Conservation (phyloP, 2,888 invertebrate genomes). For the Folsomia candida region DNA sequence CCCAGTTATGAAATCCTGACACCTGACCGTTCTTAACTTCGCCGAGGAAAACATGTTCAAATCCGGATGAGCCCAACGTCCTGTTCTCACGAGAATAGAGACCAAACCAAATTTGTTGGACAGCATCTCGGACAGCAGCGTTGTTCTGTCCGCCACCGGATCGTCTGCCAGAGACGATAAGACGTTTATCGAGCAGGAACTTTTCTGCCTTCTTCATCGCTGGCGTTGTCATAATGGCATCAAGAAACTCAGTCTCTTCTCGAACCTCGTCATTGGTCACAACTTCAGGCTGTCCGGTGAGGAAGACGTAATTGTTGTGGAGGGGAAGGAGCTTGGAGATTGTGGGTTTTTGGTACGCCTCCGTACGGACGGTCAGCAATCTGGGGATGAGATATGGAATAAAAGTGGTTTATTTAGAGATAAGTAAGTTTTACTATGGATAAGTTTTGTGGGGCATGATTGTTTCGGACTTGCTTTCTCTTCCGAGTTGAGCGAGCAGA, state of each 20-base stretch:
- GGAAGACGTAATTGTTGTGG: constrained; percentile 81
- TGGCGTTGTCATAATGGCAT: constrained; percentile 70
- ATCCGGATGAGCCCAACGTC: constrained; percentile 80
- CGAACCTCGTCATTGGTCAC: constrained; percentile 68
- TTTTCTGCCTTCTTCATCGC: constrained; percentile 70
- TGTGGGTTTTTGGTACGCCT: constrained; percentile 67
- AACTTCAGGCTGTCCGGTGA: constrained; percentile 70
- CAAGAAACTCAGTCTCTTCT: constrained; percentile 77
- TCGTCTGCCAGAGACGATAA: constrained; percentile 30
- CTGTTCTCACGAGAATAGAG: constrained; percentile 77
- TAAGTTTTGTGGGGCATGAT: not conserved
- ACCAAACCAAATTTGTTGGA: constrained; percentile 60
- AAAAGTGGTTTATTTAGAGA: too few species aligned
- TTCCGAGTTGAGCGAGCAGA: not conserved
- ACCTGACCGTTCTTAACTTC: constrained; percentile 78
- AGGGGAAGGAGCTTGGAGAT: constrained; percentile 70
- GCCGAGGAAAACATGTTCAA: constrained; percentile 88
- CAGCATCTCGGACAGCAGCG: constrained; percentile 57
- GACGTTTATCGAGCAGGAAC: constrained; percentile 64
- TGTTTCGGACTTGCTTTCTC: not conserved
- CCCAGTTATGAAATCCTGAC: constrained; percentile 86
- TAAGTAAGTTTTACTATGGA: not conserved
- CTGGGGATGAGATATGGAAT: constrained; percentile 57
- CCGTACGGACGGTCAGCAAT: constrained; percentile 64
- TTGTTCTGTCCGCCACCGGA: constrained; percentile 39